Conservation (phyloP, 92 coral and sea anemone genomes). For the Epizoanthus fatuus region DNA sequence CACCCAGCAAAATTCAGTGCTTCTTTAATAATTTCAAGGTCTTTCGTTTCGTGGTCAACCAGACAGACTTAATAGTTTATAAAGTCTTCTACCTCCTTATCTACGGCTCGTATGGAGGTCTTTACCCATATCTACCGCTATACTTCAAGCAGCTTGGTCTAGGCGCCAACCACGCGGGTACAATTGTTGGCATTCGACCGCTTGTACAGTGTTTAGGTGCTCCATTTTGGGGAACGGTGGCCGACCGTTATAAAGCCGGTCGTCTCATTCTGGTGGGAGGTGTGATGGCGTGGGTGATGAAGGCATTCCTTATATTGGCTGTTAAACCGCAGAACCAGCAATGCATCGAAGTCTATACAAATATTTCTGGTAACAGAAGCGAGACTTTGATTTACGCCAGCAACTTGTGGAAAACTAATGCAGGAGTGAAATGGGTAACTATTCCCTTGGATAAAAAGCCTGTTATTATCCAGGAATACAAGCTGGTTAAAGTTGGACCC, state of each 20-base stretch:
- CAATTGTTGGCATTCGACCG: conserved; percentile 87
- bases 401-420: conserved; percentile 65
- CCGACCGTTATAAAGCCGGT: conserved; percentile 83
- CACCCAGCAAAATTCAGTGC: not conserved
- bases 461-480: conserved; percentile 6
- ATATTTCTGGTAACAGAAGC: conserved; percentile 62
- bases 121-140: conserved; percentile 85
- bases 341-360: conserved; percentile 79
- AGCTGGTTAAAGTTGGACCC: conserved; percentile 19
- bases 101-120: conserved; percentile 89
- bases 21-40: not conserved
- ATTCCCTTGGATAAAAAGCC: conserved; percentile 45
- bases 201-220: conserved; percentile 93
- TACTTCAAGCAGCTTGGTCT: conserved; percentile 92
- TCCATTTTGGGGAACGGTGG: conserved; percentile 86
- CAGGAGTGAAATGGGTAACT: conserved; percentile 56
- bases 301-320: conserved; percentile 78
- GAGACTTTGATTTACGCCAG: conserved; percentile 57
- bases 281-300: conserved; percentile 85
- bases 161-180: conserved; percentile 77
- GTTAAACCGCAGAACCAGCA: conserved; percentile 85
- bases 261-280: conserved; percentile 81
- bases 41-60: not conserved
- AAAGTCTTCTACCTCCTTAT: conserved; percentile 90
- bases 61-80: conserved; percentile 71